Base-by-base conservation (phyloP, 2,113 vertebrate species). In the Phyllostomus discolor region DNA sequence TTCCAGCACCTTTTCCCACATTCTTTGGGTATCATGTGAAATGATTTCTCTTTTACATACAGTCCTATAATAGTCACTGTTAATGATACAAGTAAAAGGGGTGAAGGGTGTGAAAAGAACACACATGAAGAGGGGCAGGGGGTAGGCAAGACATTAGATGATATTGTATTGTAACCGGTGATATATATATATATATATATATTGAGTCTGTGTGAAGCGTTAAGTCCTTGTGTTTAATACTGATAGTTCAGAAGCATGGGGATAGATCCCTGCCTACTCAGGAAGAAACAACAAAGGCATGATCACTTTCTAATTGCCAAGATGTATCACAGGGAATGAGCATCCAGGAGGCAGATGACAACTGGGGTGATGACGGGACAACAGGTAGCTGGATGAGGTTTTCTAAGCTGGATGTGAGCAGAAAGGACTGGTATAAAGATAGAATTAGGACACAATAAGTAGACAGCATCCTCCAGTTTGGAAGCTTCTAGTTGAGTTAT, bases 401-500 rank as follows among this genome's bases (percentile, higher is more conserved):
- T 91, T 5, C 22, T 22, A 76, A 46, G n/a, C 2, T 10, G 43
- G n/a, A 38, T 87, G 28, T 73, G 35, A 52, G 9, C 19, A 94
- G 41, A 62, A 79, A 87, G 17, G 17, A 52, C 43, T 38, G 31
- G 15, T 16, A 64, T n/a, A 33, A 95, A 67, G 62, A 76, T 10
- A 52, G 41, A 11, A 57, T 85, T 83, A 59, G 12, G 16, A 26
- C 89, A 33, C 24, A 91, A 20, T 89, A 88, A 75, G 26, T 48
- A 78, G 43, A 57, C 11, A 80, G 35, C 38, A 31, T 85, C 14
- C 7, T 20, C 2, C 38, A 46, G 41, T 66, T n/a, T 90, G n/a
- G 64, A 97, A 81, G 33, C 35, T 95, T 95, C 62, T 80, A 41
- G n/a, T 79, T 84, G 81, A 92, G 38, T 86, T 87, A 78, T 72